These are phyloP conservation scores for Cydia fagiglandana DNA, from an alignment of 1,140 invertebrate genomes.

Conservation along the genomic window DNA sequence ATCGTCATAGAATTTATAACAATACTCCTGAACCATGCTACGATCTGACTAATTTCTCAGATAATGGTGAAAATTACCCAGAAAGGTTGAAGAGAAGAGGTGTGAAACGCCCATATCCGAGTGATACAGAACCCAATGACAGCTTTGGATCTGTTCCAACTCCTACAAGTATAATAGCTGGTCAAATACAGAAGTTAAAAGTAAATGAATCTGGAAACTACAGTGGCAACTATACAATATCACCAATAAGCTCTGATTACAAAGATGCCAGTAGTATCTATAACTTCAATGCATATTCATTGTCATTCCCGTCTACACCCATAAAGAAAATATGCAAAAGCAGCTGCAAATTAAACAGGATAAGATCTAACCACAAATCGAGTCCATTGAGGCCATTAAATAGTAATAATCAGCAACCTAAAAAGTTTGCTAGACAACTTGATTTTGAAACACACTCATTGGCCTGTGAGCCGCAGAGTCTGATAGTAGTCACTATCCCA, in stretches of 20 bases:
- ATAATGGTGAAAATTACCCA: conserved; percentile 42
- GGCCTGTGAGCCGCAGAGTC: conserved; percentile 57
- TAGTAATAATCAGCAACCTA: conserved; percentile 27
- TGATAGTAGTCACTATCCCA: conserved; percentile 45
- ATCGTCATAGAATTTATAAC: conserved; percentile 48
- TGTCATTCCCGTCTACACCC: conserved; percentile 65
- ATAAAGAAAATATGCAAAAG: conserved; percentile 62
- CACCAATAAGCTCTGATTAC: conserved; percentile 27
- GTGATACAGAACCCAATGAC: conserved; percentile 43
- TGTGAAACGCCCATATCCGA: conserved; percentile 56
- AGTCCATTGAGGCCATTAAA: conserved; percentile 33
- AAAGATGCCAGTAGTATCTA: conserved; percentile 11
- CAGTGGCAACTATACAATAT: conserved; percentile 27
- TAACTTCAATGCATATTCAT: conserved; percentile 32
- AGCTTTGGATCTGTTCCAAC: conserved; percentile 48
- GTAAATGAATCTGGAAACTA: conserved; percentile 43
- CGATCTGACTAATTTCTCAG: conserved; percentile 40
- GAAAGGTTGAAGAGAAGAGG: conserved; percentile 53
- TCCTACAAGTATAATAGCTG: conserved; percentile 65
- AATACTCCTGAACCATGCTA: conserved; percentile 45
- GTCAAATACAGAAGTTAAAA: conserved; percentile 47
- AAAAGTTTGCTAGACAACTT: conserved; percentile 57
- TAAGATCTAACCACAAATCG: conserved; percentile 13
- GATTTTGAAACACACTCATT: conserved; percentile 66
- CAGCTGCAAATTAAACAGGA: conserved; percentile 54